Conservation (phyloP, 2,113 vertebrate species). For the Cyanistes caeruleus region DNA sequence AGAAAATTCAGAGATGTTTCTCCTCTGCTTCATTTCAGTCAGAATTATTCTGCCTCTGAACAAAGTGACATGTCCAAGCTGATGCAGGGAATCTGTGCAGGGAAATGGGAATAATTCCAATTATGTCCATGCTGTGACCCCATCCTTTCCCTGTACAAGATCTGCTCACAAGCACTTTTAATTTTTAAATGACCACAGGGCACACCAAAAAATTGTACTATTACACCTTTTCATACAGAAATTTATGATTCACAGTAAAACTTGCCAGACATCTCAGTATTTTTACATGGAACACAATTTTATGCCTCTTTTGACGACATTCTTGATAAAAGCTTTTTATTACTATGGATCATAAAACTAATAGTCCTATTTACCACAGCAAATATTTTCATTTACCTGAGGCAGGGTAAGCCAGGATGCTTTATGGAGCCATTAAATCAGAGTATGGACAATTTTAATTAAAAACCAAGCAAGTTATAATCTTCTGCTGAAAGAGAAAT, state of each 20-base stretch:
- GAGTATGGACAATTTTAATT: constrained; percentile 57
- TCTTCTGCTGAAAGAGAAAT: not conserved
- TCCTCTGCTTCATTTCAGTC: not conserved
- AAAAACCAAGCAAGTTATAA: constrained; percentile 44
- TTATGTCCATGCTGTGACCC: not conserved
- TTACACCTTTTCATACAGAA: not conserved
- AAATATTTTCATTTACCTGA: constrained; percentile 74
- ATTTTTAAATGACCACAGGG: not conserved
- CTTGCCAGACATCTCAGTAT: constrained; percentile 10
- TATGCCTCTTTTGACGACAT: constrained; percentile 49
- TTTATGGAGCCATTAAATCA: constrained; percentile 64
- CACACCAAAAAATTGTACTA: not conserved
- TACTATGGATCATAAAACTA: constrained; percentile 64
- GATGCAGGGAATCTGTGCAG: not conserved
- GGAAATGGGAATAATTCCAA: not conserved
- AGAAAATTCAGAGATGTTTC: not conserved
- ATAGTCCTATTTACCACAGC: constrained; percentile 67
- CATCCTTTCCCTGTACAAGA: fast-evolving
- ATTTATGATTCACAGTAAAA: constrained; percentile 25
- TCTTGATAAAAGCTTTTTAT: constrained; percentile 49
- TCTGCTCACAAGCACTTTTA: not conserved
- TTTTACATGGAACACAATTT: constrained; percentile 49
- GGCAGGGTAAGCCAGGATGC: constrained; percentile 31
- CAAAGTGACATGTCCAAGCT: not conserved
- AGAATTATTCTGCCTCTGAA: not conserved